Evolutionary conservation across 2,113 vertebrate species (phyloP).

Genomic region (Charina bottae): DNA sequence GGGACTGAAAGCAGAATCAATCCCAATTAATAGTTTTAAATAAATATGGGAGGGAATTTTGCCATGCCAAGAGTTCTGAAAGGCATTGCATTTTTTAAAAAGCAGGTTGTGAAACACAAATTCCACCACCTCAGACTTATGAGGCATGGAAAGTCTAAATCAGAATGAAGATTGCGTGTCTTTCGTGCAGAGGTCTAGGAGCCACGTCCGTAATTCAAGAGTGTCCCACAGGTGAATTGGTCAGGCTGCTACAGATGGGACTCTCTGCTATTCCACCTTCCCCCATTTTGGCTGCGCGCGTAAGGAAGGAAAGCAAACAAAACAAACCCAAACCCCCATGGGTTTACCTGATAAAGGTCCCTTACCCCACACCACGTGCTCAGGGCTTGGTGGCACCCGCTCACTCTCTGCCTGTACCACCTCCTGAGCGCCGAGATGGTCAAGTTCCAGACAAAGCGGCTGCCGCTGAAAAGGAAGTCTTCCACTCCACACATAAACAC

Average conservation of each 20-base stretch:
- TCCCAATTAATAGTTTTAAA: background rate
- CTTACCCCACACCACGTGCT: conserved; percentile 86
- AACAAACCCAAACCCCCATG: fast-evolving
- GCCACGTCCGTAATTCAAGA: background rate
- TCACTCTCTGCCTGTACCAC: conserved; percentile 83
- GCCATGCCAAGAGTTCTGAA: background rate
- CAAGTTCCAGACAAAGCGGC: conserved; percentile 88
- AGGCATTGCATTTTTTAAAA: background rate
- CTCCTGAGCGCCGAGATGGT: conserved; percentile 84
- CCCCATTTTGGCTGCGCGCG: background rate
- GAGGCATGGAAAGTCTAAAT: background rate
- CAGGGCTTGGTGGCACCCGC: conserved; percentile 86
- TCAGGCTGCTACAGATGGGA: fast-evolving
- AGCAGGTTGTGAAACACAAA: background rate
- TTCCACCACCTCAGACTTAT: fast-evolving
- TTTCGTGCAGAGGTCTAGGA: background rate
- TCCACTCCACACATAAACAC: conserved; percentile 87
- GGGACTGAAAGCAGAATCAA: fast-evolving
- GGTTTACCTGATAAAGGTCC: conserved; percentile 92
- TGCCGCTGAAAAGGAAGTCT: conserved; percentile 84
- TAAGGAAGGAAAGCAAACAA: fast-evolving
- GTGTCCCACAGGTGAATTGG: background rate
- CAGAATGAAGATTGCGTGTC: background rate
- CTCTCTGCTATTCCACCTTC: too few species aligned
- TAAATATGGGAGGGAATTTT: fast-evolving